These are phyloP conservation scores for Odontesthes bonariensis DNA, from an alignment of 2,113 vertebrate genomes.

Conservation along the genomic window DNA sequence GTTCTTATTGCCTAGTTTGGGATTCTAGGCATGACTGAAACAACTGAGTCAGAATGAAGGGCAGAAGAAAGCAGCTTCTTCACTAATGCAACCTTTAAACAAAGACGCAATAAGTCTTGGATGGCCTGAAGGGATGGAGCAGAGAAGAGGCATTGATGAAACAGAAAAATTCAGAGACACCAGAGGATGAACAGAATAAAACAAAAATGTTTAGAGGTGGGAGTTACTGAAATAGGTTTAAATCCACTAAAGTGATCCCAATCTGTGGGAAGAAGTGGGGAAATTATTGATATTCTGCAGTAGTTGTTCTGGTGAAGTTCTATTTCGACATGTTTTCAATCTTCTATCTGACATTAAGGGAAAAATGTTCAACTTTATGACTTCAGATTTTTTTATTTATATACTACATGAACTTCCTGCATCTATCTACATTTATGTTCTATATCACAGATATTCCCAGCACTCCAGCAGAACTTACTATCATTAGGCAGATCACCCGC, in stretches of 20 bases:
- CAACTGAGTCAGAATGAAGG: constrained; percentile 40
- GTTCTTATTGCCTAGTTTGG: constrained; percentile 23
- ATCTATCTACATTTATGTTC: constrained; percentile 34
- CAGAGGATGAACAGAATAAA: constrained; percentile 35
- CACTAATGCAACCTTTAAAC: constrained; percentile 53
- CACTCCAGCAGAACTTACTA: constrained; percentile 49
- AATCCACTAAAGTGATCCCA: constrained; percentile 36
- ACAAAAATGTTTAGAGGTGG: constrained; percentile 40
- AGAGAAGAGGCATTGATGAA: constrained; percentile 32
- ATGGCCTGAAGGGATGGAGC: constrained; percentile 54
- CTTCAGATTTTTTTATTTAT: constrained; percentile 25
- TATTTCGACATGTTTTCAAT: constrained; percentile 13
- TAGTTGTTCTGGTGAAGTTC: constrained; percentile 7
- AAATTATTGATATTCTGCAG: constrained; percentile 34
- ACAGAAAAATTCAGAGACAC: constrained; percentile 48
- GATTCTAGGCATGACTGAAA: constrained; percentile 27
- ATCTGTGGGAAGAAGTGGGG: background rate
- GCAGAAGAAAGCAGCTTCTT: constrained; percentile 33
- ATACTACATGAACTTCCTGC: constrained; percentile 27
- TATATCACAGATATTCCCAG: constrained; percentile 37
- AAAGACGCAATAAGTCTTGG: constrained; percentile 48
- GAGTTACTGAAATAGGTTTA: constrained; percentile 40
- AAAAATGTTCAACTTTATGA: constrained; percentile 43
- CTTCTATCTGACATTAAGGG: constrained; percentile 23
- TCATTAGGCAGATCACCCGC: constrained; percentile 69